Evolutionary conservation across 2,113 vertebrate genomes (phyloP).

Genomic region (Rhinolophus ferrumequinum): DNA sequence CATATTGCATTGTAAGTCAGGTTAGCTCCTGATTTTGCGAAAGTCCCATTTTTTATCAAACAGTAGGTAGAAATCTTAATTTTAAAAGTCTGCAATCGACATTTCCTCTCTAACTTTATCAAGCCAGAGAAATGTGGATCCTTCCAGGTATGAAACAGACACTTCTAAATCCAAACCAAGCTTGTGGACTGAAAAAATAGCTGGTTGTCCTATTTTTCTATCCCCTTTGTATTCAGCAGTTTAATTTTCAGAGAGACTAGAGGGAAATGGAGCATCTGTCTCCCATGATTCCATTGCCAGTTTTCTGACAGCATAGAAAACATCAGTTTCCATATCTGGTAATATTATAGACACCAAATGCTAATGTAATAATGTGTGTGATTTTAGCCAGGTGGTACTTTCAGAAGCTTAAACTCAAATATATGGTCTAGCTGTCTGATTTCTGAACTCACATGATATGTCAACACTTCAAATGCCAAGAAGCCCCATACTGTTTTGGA

Average conservation of each 20-base stretch:
- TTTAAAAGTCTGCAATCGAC: neutral
- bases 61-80: constrained; percentile 7
- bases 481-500: neutral
- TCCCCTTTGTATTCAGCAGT: neutral
- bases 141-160: neutral
- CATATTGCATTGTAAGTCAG: neutral
- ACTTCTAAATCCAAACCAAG: neutral
- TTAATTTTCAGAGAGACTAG: neutral
- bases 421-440: neutral
- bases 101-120: neutral
- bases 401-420: constrained; percentile 3
- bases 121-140: neutral
- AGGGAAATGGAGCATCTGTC: neutral
- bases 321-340: neutral
- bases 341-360: neutral
- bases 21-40: neutral
- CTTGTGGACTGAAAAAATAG: neutral
- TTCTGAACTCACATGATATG: neutral
- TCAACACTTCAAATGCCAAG: neutral
- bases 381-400: neutral
- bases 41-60: constrained; percentile 4
- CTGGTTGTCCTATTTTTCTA: neutral
- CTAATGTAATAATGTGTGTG: neutral
- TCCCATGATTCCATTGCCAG: neutral
- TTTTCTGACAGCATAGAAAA: neutral